Conservation (phyloP, 2,113 vertebrate species). For the Colaptes auratus region DNA sequence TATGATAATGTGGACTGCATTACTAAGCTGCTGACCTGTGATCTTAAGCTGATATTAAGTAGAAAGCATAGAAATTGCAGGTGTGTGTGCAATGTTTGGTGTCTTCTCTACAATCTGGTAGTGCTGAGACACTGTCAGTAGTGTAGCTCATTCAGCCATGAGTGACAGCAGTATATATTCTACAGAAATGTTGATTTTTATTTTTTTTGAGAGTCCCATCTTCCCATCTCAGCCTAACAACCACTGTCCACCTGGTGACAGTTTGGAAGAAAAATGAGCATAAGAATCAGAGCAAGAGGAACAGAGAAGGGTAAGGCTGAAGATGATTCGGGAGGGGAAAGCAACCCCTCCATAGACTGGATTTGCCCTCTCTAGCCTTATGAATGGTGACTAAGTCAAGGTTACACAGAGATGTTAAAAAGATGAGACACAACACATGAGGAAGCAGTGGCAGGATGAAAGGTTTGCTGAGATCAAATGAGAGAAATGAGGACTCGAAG, state of each 20-base stretch:
- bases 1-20: neutral
- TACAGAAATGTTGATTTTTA: neutral
- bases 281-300: constrained; percentile 38
- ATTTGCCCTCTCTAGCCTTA: constrained; percentile 14
- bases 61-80: neutral
- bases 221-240: neutral
- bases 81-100: fast-evolving
- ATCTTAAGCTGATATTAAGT: neutral
- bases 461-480: constrained; percentile 61
- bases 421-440: constrained; percentile 13
- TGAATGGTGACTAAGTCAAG: constrained; percentile 25
- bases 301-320: constrained; percentile 9
- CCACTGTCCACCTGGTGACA: neutral
- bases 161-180: neutral
- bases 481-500: constrained; percentile 51
- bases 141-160: neutral
- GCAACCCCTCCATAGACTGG: constrained; percentile 34
- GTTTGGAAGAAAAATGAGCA: constrained; percentile 3
- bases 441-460: constrained; percentile 39
- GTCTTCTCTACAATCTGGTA: neutral
- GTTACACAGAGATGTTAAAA: constrained; percentile 27
- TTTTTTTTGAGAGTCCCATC: neutral
- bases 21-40: neutral
- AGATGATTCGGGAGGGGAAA: constrained; percentile 44
- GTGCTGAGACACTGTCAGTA: neutral